Percentiles rank a stretch among this genome's conserved stretches.
Evolutionary conservation across 2,113 vertebrate species (phyloP).

Genomic region (Microtus ochrogaster): DNA sequence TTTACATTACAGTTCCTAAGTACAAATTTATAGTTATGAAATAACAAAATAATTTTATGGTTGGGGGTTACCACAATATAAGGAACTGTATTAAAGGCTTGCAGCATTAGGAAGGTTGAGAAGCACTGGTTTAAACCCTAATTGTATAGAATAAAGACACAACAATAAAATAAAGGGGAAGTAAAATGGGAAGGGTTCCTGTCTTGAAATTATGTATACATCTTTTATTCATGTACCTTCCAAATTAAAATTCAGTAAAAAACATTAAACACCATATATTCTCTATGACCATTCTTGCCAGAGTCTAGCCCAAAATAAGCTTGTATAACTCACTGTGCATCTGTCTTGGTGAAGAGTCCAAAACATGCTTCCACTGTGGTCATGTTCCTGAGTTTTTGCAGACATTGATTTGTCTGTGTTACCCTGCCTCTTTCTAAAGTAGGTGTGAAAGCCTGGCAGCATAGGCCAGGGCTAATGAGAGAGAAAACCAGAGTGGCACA

Average conservation of each 20-base stretch:
- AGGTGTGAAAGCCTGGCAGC: background rate
- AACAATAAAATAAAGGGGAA: background rate
- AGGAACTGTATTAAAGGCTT: background rate
- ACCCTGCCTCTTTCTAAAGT: constrained; percentile 39
- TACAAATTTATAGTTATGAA: background rate
- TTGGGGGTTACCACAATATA: background rate
- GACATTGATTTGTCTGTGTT: background rate
- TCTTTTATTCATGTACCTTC: constrained; percentile 8
- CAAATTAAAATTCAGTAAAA: constrained; percentile 46
- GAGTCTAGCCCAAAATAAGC: background rate
- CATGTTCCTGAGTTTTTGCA: background rate
- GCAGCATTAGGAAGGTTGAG: background rate
- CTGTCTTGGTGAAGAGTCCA: constrained; percentile 38
- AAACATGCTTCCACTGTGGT: background rate
- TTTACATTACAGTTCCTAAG: background rate
- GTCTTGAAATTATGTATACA: background rate
- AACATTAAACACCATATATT: constrained; percentile 14
- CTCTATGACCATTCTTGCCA: background rate
- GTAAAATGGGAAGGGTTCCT: background rate
- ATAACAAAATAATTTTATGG: background rate
- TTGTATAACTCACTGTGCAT: background rate
- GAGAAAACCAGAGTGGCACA: background rate
- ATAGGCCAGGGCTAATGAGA: background rate
- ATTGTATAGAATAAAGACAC: constrained; percentile 26
- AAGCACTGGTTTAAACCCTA: background rate